Evolutionary conservation across 2,113 vertebrate species (phyloP).

Genomic region (Rhinoptilus africanus): DNA sequence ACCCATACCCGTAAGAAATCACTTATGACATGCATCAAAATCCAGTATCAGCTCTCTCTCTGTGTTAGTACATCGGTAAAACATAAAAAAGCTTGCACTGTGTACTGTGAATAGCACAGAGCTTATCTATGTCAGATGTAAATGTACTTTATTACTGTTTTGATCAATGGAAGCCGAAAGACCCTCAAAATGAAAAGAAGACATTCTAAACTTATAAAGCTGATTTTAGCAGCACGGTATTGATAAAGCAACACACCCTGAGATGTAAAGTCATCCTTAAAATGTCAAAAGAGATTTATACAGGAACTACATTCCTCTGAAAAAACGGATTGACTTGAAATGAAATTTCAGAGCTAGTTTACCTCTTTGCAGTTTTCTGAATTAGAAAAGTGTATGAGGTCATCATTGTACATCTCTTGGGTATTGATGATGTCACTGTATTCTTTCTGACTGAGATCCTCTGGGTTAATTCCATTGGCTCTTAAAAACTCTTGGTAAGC

Average conservation of each 20-base stretch:
- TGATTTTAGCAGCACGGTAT: background rate
- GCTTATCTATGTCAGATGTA: background rate
- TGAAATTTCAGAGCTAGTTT: background rate
- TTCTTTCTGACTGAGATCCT: slow-evolving; percentile 98
- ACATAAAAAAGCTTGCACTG: background rate
- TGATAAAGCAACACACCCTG: background rate
- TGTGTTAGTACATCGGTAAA: background rate
- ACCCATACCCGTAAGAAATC: background rate
- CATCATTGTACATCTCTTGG: slow-evolving; percentile 99
- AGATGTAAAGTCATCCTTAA: background rate
- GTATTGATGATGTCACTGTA: slow-evolving; percentile 99
- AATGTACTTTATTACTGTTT: background rate
- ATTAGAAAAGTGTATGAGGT: slow-evolving; percentile 98
- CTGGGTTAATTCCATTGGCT: slow-evolving; percentile 97
- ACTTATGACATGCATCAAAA: background rate
- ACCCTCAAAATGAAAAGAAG: background rate
- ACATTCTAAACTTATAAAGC: background rate
- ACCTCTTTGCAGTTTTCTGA: slow-evolving; percentile 99
- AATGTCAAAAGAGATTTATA: background rate
- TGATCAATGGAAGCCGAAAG: background rate
- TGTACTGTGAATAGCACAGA: background rate
- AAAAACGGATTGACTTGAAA: background rate
- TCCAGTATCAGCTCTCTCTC: background rate
- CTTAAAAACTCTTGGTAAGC: slow-evolving; percentile 98
- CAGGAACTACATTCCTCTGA: background rate